Conservation (phyloP, 2,888 invertebrate species). For the Dolomedes plantarius region DNA sequence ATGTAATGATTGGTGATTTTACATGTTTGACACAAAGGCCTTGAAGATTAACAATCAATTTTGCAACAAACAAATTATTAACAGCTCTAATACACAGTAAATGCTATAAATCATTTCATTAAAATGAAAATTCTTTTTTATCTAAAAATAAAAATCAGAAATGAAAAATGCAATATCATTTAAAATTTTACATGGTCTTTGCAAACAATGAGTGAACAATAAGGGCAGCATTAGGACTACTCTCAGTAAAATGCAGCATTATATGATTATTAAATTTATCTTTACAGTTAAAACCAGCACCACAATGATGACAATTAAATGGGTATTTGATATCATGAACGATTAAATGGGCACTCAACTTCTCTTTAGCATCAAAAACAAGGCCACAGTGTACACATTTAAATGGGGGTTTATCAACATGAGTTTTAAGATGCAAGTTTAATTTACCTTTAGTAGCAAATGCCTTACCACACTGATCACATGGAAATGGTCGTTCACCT, state of each 20-base stretch:
- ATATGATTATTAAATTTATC: slow-evolving; percentile 53
- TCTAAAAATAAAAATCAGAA: background rate
- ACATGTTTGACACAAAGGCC: slow-evolving; percentile 42
- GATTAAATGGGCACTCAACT: slow-evolving; percentile 55
- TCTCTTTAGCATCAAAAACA: slow-evolving; percentile 59
- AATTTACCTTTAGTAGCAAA: slow-evolving; percentile 55
- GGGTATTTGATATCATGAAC: slow-evolving; percentile 56
- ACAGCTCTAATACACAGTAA: slow-evolving; percentile 37
- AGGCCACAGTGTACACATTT: slow-evolving; percentile 62
- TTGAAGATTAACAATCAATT: slow-evolving; percentile 37
- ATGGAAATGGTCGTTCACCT: slow-evolving; percentile 59
- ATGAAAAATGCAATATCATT: background rate
- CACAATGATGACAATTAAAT: slow-evolving; percentile 53
- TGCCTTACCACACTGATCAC: slow-evolving; percentile 62
- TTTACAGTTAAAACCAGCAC: slow-evolving; percentile 49
- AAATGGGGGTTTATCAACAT: slow-evolving; percentile 59
- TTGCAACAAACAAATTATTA: slow-evolving; percentile 29
- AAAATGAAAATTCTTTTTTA: slow-evolving; percentile 6
- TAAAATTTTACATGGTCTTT: slow-evolving; percentile 45
- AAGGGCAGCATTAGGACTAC: slow-evolving; percentile 30
- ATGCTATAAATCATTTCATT: slow-evolving; percentile 2
- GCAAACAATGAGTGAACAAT: slow-evolving; percentile 59
- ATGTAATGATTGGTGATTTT: slow-evolving; percentile 20
- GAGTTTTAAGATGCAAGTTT: slow-evolving; percentile 52
- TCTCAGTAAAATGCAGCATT: slow-evolving; percentile 24